These are phyloP conservation scores for Lepidothrix coronata DNA, from an alignment of 2,113 vertebrate species.

Conservation along the genomic window DNA sequence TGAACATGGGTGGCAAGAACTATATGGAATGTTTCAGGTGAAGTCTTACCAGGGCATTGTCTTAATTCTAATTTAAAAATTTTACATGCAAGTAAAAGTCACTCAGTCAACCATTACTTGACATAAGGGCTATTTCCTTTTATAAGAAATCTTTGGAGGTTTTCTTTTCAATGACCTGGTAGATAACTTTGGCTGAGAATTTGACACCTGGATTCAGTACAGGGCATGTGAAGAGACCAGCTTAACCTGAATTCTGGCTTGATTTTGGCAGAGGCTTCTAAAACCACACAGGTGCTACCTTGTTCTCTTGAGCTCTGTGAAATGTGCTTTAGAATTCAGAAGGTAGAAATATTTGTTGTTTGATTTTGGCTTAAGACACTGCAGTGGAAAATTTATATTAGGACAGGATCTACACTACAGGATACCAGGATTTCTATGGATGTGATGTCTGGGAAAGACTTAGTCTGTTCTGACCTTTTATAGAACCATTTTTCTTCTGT, in stretches of 20 bases:
- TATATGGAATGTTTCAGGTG: background rate
- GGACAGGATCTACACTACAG: background rate
- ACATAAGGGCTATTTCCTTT: too few species aligned
- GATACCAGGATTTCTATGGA: background rate
- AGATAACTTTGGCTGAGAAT: background rate
- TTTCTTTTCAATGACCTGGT: fast-evolving
- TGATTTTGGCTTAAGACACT: background rate
- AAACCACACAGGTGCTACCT: fast-evolving
- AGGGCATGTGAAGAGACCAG: background rate
- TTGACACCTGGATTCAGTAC: background rate
- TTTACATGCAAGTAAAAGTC: background rate
- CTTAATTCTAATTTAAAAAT: background rate
- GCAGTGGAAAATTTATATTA: background rate
- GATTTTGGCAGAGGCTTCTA: background rate
- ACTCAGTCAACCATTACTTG: background rate
- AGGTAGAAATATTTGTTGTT: background rate
- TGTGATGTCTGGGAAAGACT: background rate
- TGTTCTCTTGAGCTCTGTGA: background rate
- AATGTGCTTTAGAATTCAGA: background rate
- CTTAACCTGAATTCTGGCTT: background rate
- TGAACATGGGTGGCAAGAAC: background rate
- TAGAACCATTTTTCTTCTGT: background rate
- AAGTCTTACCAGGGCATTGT: background rate
- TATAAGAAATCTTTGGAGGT: background rate
- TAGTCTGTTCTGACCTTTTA: background rate